Conservation (phyloP, 2,888 invertebrate genomes). For the Choristoneura rosaceana region DNA sequence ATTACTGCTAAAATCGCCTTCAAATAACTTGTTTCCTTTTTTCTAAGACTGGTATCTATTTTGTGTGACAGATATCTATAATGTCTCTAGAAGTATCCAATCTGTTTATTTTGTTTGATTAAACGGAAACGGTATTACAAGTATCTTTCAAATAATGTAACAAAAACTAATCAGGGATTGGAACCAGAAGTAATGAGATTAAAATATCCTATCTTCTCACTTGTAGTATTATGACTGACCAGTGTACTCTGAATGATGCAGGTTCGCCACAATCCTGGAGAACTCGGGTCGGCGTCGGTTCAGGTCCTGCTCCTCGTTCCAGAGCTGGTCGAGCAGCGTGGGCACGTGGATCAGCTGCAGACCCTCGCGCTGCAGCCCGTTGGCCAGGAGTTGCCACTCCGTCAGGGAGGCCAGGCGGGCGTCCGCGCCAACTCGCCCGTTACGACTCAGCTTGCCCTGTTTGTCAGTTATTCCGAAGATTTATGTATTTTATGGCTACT, state of each 20-base stretch:
- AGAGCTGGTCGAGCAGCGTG: conserved; percentile 92
- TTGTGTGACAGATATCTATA: too few species aligned
- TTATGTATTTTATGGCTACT: too few species aligned
- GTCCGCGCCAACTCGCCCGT: conserved; percentile 90
- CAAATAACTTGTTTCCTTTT: too few species aligned
- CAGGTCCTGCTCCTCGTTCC: conserved; percentile 85
- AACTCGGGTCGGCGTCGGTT: conserved; percentile 82
- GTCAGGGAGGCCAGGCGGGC: conserved; percentile 89
- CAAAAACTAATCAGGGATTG: too few species aligned
- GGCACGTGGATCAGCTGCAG: conserved; percentile 85
- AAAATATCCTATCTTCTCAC: too few species aligned
- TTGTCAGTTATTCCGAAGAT: background rate
- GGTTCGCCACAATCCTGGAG: conserved; percentile 86
- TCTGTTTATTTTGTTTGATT: too few species aligned
- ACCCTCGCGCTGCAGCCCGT: conserved; percentile 81
- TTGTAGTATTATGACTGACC: conserved; percentile 64
- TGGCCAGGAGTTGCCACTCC: conserved; percentile 87
- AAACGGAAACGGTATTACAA: too few species aligned
- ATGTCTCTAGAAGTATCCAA: too few species aligned
- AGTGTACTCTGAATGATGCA: conserved; percentile 86
- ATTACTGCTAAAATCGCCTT: too few species aligned
- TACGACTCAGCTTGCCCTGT: conserved; percentile 69
- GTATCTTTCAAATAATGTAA: too few species aligned
- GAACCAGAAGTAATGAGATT: too few species aligned
- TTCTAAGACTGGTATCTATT: too few species aligned